These are phyloP conservation scores for Homarus gammarus DNA, from an alignment of 2,888 invertebrate genomes.

Conservation along the genomic window DNA sequence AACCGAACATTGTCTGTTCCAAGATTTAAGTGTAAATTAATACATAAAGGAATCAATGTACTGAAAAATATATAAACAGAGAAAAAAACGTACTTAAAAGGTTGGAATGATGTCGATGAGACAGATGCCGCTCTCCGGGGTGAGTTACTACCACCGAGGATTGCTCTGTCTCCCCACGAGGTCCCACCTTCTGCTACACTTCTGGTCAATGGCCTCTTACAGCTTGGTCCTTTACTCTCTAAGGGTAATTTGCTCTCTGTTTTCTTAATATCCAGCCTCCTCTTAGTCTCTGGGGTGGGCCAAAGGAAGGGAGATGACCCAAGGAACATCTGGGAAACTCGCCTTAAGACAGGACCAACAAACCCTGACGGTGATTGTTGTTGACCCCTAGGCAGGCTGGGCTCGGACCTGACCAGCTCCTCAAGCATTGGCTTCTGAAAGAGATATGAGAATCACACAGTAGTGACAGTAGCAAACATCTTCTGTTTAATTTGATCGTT, in stretches of 20 bases:
- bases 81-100: neutral
- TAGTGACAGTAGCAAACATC: no score
- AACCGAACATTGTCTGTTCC: no score
- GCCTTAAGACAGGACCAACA: constrained; percentile 20
- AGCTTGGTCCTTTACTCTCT: neutral
- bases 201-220: neutral
- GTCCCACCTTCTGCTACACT: neutral
- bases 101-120: neutral
- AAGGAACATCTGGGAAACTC: constrained; percentile 40
- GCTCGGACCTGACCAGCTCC: constrained; percentile 32
- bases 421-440: neutral
- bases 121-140: neutral
- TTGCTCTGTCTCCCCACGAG: neutral
- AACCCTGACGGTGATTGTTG: neutral
- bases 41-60: neutral
- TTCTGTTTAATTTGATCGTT: no score
- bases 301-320: constrained; percentile 11
- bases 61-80: neutral
- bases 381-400: constrained; percentile 21
- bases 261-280: neutral
- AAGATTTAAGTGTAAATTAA: no score
- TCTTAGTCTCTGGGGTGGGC: neutral
- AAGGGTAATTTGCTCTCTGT: neutral
- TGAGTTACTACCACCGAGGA: neutral
- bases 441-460: neutral